A percentile compares a stretch with the other conserved stretches of the same genome.
phyloP scores from a whole-genome alignment of 2,113 vertebrate species.

The Nymphicus hollandicus region DNA sequence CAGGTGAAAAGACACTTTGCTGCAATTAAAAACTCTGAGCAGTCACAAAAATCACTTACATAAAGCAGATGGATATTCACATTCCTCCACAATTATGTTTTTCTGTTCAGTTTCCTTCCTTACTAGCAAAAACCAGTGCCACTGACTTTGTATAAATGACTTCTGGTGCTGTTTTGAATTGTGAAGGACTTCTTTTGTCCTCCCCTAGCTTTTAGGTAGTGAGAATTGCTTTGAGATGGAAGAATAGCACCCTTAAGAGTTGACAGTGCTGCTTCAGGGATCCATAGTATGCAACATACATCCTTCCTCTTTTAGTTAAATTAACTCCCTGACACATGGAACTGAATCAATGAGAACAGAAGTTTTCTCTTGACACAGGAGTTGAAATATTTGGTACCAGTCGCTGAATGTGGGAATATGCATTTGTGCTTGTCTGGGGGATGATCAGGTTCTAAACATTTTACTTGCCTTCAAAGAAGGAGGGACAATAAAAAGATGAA shows the following conservation, averaged over 20 bases:
- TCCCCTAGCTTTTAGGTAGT: background rate
- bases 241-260: conserved; percentile 71
- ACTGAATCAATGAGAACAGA: background rate
- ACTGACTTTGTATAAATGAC: background rate
- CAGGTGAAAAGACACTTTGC: background rate
- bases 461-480: background rate
- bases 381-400: background rate
- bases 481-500: background rate
- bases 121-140: background rate
- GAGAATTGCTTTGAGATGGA: conserved; percentile 27
- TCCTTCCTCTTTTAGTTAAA: background rate
- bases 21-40: background rate
- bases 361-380: background rate
- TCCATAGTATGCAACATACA: background rate
- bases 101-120: background rate
- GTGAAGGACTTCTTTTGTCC: background rate
- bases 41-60: background rate
- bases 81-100: background rate
- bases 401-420: background rate
- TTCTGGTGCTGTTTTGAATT: background rate
- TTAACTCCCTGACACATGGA: background rate
- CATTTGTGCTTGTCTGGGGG: background rate
- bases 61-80: background rate
- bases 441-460: background rate
- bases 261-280: conserved; percentile 1